phyloP scores from a whole-genome alignment of 2,888 invertebrate species.

The Steromphala cineraria region DNA sequence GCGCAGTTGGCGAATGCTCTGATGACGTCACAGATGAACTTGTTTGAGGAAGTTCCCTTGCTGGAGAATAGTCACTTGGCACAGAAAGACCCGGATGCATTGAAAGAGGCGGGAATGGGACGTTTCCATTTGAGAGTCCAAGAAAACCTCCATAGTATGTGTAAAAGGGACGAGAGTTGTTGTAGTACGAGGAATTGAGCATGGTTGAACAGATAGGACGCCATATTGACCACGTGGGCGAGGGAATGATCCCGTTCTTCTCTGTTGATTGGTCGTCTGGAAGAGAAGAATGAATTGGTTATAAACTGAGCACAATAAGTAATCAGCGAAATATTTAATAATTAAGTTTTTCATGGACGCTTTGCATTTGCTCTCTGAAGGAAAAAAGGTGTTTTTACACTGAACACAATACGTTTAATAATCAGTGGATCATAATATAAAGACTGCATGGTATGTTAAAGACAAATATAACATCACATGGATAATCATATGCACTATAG shows the following conservation, averaged over 20 bases:
- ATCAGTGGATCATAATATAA: too few relatives aligned
- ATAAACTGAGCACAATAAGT: too few relatives aligned
- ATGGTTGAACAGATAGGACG: slow-evolving; percentile 58
- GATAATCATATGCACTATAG: too few relatives aligned
- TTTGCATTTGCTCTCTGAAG: too few relatives aligned
- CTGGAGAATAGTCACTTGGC: background rate
- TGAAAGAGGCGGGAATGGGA: slow-evolving; percentile 53
- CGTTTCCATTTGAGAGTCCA: slow-evolving; percentile 54
- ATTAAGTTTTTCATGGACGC: too few relatives aligned
- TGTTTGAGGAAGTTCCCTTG: slow-evolving; percentile 19
- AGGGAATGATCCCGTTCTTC: slow-evolving; percentile 54
- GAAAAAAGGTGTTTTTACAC: too few relatives aligned
- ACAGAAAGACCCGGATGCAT: slow-evolving; percentile 48
- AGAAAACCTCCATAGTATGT: slow-evolving; percentile 60
- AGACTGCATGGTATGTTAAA: too few relatives aligned
- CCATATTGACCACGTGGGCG: slow-evolving; percentile 59
- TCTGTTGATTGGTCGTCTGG: slow-evolving; percentile 59
- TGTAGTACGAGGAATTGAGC: slow-evolving; percentile 45
- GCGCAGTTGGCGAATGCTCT: background rate
- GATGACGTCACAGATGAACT: slow-evolving; percentile 19
- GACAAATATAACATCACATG: too few relatives aligned
- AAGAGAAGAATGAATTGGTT: slow-evolving; percentile 25
- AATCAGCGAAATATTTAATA: too few relatives aligned
- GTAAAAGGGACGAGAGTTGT: slow-evolving; percentile 54
- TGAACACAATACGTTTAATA: too few relatives aligned